phyloP scores from a whole-genome alignment of 2,113 vertebrate genomes.

The Phrynosoma blainvillii region DNA sequence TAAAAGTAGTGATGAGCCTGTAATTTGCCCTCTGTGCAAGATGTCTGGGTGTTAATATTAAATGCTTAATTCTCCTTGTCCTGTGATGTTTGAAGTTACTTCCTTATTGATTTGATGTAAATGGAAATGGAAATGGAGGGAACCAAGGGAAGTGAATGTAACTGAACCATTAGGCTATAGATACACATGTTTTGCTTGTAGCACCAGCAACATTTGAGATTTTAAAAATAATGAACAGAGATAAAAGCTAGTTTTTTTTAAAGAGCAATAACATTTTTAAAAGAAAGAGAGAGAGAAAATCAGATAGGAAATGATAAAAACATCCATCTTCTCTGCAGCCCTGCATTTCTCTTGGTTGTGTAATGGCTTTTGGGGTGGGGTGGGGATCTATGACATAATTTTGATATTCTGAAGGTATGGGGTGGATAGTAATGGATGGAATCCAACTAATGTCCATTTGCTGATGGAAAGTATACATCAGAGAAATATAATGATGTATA shows the following conservation, averaged over 20 bases:
- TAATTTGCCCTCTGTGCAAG: slow-evolving; percentile 38
- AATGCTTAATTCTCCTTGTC: slow-evolving; percentile 56
- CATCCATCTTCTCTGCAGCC: neutral
- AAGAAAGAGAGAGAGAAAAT: neutral
- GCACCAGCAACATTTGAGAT: slow-evolving; percentile 44
- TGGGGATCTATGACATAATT: neutral
- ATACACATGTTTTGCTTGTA: slow-evolving; percentile 52
- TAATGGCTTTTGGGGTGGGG: neutral
- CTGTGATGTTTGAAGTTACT: slow-evolving; percentile 61
- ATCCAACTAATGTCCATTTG: neutral
- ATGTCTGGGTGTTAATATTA: slow-evolving; percentile 44
- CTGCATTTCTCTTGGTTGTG: neutral
- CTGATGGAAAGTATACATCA: neutral
- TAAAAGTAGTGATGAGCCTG: slow-evolving; percentile 47
- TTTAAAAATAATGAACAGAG: slow-evolving; percentile 43
- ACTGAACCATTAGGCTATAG: slow-evolving; percentile 60
- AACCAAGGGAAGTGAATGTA: slow-evolving; percentile 39
- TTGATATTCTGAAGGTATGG: neutral
- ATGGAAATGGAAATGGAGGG: slow-evolving; percentile 52
- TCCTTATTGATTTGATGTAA: slow-evolving; percentile 68
- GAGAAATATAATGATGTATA: neutral
- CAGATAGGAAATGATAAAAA: neutral
- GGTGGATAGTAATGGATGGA: neutral
- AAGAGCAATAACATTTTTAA: too few species aligned
- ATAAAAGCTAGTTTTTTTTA: slow-evolving; percentile 22